These are phyloP conservation scores for Megamerina dolium DNA, from an alignment of 2,888 invertebrate species.

Conservation along the genomic window DNA sequence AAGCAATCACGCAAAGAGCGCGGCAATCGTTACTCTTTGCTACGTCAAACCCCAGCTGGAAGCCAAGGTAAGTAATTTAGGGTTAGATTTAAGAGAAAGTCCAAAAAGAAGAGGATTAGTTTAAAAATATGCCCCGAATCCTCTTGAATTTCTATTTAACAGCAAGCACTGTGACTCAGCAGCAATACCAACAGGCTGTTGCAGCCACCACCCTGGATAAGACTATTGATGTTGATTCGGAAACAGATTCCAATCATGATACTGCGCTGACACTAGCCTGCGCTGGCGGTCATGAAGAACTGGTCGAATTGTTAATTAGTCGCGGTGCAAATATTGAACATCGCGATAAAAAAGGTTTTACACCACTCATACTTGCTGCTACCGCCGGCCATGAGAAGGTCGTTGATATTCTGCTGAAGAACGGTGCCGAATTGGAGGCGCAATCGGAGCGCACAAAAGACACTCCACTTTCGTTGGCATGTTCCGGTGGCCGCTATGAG, in stretches of 20 bases:
- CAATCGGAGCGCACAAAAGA: slow-evolving; percentile 99
- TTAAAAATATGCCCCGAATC: background rate
- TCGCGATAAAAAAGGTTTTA: slow-evolving; percentile 97
- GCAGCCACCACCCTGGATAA: slow-evolving; percentile 56
- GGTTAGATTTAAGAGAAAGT: background rate
- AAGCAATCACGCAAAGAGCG: slow-evolving; percentile 50
- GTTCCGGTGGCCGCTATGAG: slow-evolving; percentile 95
- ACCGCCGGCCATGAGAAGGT: slow-evolving; percentile 88
- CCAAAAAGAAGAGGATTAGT: background rate
- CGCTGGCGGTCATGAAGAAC: slow-evolving; percentile 93
- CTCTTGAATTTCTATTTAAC: background rate
- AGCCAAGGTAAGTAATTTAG: slow-evolving; percentile 46
- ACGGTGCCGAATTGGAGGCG: slow-evolving; percentile 96
- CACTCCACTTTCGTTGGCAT: slow-evolving; percentile 93
- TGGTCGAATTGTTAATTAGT: slow-evolving; percentile 84
- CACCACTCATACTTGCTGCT: slow-evolving; percentile 93
- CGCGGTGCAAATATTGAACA: slow-evolving; percentile 97
- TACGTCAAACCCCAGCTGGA: slow-evolving; percentile 48
- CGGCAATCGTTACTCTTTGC: slow-evolving; percentile 41
- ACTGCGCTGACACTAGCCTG: slow-evolving; percentile 96
- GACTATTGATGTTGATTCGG: slow-evolving; percentile 91
- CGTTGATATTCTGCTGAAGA: slow-evolving; percentile 87
- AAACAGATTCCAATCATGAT: slow-evolving; percentile 98
- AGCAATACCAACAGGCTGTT: slow-evolving; percentile 40
- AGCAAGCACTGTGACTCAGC: slow-evolving; percentile 41